Evolutionary conservation across 2,797 vertebrate genomes (phyloP), one percentile per base, ranked within the genome.

Genomic region (Crocodylus rhombifer): DNA sequence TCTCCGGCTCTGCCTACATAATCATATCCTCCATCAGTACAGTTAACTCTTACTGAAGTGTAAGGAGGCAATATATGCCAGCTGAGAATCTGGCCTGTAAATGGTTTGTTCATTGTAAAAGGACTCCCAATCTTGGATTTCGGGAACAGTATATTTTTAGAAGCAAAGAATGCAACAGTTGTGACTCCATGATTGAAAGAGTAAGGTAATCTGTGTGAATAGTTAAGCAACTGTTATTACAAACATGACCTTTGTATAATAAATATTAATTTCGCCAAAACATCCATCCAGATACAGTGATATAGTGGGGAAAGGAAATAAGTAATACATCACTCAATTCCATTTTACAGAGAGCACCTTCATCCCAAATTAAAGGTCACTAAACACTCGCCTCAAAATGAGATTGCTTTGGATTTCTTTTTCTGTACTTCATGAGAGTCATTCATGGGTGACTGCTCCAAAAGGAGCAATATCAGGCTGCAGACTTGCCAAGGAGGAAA

Each of bases 281-380:
- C 80, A 95, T 93, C 93, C 91, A 86, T 94, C 80, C 78, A 1
- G 18, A 63, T 73, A 20, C 55, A 55, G 84, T 23, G 36, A 77
- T 62, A 11, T 17, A 61, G 26, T 74, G 92, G 91, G 33, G 84
- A 82, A 71, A 51, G 74, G 78, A 87, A 88, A 76, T 17, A 30
- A 95, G 67, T 95, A 87, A 82, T 82, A 82, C 30, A 71, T 91
- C 75, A 15, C 88, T 84, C 88, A 69, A 87, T 28, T 83, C 33
- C 87, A 93, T 90, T 95, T 85, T 28, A 91, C 91, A 91, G 94
- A 92, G 91, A 93, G 96, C 97, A 82, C 89, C 64, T 85, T 93
- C 90, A 94, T 64, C 87, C 88, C 96, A 91, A 96, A 80, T 80
- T 95, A 96, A 97, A 97, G 82, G 95, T 96, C 96, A 95, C 86